Percentiles rank a stretch among this genome's conserved stretches.
Conservation (phyloP, 2,888 invertebrate species). For the Copidosoma aretas region DNA sequence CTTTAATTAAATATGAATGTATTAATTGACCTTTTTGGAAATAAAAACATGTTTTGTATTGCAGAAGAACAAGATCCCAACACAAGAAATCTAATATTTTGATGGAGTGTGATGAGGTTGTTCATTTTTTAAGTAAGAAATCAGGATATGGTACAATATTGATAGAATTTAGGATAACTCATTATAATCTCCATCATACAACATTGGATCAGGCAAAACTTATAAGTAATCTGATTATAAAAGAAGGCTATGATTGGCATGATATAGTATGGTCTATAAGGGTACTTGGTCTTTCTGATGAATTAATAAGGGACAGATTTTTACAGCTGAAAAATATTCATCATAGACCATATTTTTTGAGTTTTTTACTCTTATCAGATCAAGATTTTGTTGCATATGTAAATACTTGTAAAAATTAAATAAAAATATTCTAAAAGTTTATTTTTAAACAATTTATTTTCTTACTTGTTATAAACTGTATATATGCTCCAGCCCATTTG, state of each 20-base stretch:
- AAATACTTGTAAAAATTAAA: conserved; percentile 11
- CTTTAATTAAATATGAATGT: neutral
- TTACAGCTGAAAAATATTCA: neutral
- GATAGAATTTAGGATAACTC: neutral
- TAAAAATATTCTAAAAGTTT: neutral
- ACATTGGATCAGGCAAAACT: neutral
- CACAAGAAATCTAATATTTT: neutral
- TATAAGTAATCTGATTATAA: conserved; percentile 5
- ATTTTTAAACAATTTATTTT: neutral
- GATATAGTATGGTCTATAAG: conserved; percentile 26
- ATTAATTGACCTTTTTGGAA: neutral
- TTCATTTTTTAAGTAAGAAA: conserved; percentile 10
- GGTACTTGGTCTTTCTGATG: conserved; percentile 7
- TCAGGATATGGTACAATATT: conserved; percentile 7
- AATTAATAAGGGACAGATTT: conserved; percentile 1
- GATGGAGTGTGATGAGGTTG: neutral
- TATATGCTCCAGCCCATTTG: too few species aligned
- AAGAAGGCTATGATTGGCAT: conserved; percentile 24
- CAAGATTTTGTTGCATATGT: conserved; percentile 17
- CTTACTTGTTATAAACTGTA: neutral
- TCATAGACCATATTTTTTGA: conserved; percentile 10
- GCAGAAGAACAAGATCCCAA: neutral
- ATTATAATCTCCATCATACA: neutral
- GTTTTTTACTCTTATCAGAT: conserved; percentile 16
- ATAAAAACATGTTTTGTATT: conserved; percentile 3